Percentiles rank a stretch among this genome's conserved stretches.
These are phyloP conservation scores for Anguilla marmorata DNA, from an alignment of 2,797 vertebrate species.

Conservation along the genomic window DNA sequence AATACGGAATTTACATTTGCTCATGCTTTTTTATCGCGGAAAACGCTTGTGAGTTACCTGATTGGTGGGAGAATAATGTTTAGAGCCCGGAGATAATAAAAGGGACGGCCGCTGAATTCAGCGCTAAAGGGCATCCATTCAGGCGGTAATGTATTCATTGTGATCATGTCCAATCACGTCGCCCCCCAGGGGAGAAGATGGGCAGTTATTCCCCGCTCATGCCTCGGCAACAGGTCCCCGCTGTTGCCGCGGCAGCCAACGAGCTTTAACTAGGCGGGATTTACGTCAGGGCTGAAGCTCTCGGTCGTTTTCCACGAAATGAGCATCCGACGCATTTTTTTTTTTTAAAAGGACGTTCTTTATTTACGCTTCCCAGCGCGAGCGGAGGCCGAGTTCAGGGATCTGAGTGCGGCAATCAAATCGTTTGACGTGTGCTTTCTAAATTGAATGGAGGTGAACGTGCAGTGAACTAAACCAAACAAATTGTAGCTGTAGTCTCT, in stretches of 20 bases:
- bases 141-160: slow-evolving; percentile 49
- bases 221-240: slow-evolving; percentile 28
- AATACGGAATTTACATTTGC: neutral
- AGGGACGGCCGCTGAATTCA: slow-evolving; percentile 49
- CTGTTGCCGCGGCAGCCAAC: slow-evolving; percentile 32
- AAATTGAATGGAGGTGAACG: neutral
- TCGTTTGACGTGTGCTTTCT: neutral
- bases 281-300: neutral
- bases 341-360: neutral
- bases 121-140: slow-evolving; percentile 47
- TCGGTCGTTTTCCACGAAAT: slow-evolving; percentile 20
- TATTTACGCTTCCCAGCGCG: neutral
- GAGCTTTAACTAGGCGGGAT: slow-evolving; percentile 20
- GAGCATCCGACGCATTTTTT: neutral
- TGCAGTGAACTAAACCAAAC: neutral
- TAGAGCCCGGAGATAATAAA: slow-evolving; percentile 46
- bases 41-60: neutral
- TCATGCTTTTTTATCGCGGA: neutral
- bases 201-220: slow-evolving; percentile 31
- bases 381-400: neutral
- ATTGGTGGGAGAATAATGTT: neutral
- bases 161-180: slow-evolving; percentile 55
- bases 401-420: neutral
- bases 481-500: too few relatives aligned
- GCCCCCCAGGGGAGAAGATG: slow-evolving; percentile 36